Base-by-base conservation (phyloP, 2,888 invertebrate genomes). In the Elysia crispata region DNA sequence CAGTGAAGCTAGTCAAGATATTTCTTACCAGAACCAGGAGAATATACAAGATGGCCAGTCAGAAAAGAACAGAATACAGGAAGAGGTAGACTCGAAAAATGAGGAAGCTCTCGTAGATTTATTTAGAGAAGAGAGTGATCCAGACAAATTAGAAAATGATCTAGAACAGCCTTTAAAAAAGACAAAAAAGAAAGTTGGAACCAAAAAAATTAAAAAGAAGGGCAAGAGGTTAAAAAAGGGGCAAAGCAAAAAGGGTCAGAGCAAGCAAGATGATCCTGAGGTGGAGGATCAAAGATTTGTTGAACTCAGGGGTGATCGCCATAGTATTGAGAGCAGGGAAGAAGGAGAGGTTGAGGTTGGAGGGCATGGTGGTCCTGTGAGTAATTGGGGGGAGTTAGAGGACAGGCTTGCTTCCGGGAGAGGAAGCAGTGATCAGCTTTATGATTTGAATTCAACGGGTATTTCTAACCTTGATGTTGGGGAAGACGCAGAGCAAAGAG, bases 261-360 rank as follows among this genome's bases (percentile, higher is more conserved):
- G 3, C 25, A 49, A 33, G 18, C 60, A 75, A n/a, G 30, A 33
- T 62, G 73, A 80, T 20, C 18, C 5, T 11, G 23, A 28, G 1
- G 50, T 49, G 11, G 80, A 62, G 54, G 76, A 76, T 64, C 72
- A 76, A 28, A 72, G 80, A n/a, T 80, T 80, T 76, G 80, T 80
- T 31, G 76, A 80, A 23, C 49, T 80, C 0, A 70, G 80, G 18
- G 31, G 69, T 23, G 80, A 80, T 23, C 67, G 73, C n/a, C n/a
- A 30, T 18, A 76, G 76, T 31, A 25, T 57, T 1, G 80, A 76
- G 30, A 73, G 50, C 20, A 49, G 41, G 18, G 76, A 76, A 41
- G 76, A 76, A 50, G 80, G 76, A 54, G 80, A 80, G 31, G 18
- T 76, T 31, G 76, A 80, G 0, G 66, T 49, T 20, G 80, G 64